Base-by-base conservation (phyloP, 2,797 vertebrate genomes). In the Vultur gryphus region DNA sequence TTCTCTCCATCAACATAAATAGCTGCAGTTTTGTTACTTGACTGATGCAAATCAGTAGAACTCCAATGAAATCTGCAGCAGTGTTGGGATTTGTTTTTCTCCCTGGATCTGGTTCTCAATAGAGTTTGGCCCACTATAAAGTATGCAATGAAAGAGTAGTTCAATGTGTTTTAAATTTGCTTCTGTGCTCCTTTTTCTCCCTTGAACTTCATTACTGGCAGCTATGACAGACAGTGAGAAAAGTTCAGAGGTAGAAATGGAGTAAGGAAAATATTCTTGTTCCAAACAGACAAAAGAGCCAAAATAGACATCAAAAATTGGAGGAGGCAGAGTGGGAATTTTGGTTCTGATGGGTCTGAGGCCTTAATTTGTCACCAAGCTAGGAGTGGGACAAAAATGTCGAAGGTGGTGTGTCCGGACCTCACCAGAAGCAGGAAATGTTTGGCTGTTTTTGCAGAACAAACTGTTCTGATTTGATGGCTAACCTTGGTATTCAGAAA, bases 1-100 rank as follows among this genome's bases (percentile, higher is more conserved):
- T 84, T 78, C 76, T 82, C 25, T 88, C 58, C 58, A 82, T 70
- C 54, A 93, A 91, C 82, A 93, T 86, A 93, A 95, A 95, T 58
- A 88, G 77, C 62, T 81, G 46, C 25, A 72, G 48, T 95, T 84
- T 75, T 23, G 35, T 69, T 84, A 78, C 29, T 66, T 4, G 31
- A 58, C 58, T 69, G 58, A 72, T 69, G 39, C 24, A 94, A 90
- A 94, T 93, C 89, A 81, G 61, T 87, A 71, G 54, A 91, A 86
- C 35, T 55, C 55, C 37, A 61, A 0, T 76, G 93, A 91, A 95
- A 91, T 76, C 46, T 79, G 48, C 1, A 8, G n/a, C 39, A 62
- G 19, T 41, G 23, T 25, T 52, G 13, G 10, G 13, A 11, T 59
- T 35, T 67, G 54, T 70, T 80, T 89, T 70, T 41, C 24, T 75